Conservation (phyloP, 1,140 invertebrate genomes). For the Drosophila melanica region DNA sequence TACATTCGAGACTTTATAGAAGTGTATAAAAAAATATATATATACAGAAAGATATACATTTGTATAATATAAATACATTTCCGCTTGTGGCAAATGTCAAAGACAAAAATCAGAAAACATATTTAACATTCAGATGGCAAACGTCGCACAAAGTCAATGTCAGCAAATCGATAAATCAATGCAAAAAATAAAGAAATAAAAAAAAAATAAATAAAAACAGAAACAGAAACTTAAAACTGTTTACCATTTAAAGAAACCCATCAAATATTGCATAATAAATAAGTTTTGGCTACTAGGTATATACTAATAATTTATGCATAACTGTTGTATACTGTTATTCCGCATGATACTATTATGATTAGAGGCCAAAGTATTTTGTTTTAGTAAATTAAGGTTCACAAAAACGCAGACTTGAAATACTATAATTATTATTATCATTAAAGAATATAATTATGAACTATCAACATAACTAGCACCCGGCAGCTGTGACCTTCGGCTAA, state of each 20-base stretch:
- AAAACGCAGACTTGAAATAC: too few relatives aligned
- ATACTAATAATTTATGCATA: conserved; percentile 44
- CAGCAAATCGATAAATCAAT: conserved; percentile 36
- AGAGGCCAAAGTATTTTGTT: conserved; percentile 11
- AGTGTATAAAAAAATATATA: too few relatives aligned
- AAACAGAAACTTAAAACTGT: conserved; percentile 16
- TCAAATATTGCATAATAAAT: conserved; percentile 55
- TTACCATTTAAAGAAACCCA: conserved; percentile 25
- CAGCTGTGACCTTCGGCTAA: too few relatives aligned
- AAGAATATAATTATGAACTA: too few relatives aligned
- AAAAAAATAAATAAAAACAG: conserved; percentile 10
- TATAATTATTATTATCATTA: too few relatives aligned
- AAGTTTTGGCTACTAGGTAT: conserved; percentile 15
- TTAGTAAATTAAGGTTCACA: too few relatives aligned
- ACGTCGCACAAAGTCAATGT: conserved; percentile 47
- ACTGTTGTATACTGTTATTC: conserved; percentile 53
- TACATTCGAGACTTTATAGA: neutral
- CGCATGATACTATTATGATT: neutral
- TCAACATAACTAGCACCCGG: too few relatives aligned
- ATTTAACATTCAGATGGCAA: conserved; percentile 23
- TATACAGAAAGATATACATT: neutral
- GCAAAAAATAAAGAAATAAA: conserved; percentile 13
- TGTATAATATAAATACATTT: conserved; percentile 15
- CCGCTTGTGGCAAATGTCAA: conserved; percentile 34
- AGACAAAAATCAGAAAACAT: conserved; percentile 21